Conservation (phyloP, 2,888 invertebrate genomes). For the Pycnomerus fuliginosus region DNA sequence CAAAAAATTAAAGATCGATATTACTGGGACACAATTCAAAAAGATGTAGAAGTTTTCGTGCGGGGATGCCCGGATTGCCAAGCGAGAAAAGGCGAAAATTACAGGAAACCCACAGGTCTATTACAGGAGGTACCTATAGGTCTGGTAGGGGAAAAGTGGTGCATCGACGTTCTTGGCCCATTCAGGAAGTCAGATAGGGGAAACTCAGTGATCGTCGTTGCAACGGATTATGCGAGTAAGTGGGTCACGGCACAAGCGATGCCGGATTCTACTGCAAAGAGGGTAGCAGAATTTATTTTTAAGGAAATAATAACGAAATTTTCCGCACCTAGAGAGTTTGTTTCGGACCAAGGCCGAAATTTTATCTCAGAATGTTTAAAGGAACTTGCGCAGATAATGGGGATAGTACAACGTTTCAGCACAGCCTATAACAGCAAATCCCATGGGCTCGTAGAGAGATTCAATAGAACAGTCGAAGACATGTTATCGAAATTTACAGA, state of each 20-base stretch:
- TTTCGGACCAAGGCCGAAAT: neutral
- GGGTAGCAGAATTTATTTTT: neutral
- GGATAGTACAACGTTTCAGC: neutral
- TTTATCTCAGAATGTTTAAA: neutral
- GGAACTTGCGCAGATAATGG: neutral
- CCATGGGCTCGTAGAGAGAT: slow-evolving; percentile 1
- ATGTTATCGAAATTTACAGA: neutral
- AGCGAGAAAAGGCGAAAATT: neutral
- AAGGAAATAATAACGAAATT: neutral
- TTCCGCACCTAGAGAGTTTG: neutral
- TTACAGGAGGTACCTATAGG: neutral
- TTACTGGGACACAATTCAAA: neutral
- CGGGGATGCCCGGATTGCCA: neutral
- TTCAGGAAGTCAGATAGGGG: neutral
- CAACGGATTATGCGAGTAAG: neutral
- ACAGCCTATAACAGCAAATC: neutral
- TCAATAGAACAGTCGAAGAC: slow-evolving; percentile 7
- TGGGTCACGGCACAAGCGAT: neutral
- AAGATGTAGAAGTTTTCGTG: neutral
- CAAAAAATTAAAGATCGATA: neutral
- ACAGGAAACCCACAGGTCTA: neutral
- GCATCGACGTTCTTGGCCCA: neutral
- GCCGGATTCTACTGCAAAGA: neutral
- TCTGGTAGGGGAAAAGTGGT: neutral
- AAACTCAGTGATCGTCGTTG: neutral